phyloP scores from a whole-genome alignment of 53 echinoderm and acorn worm genomes.

The Holothuria leucospilota region DNA sequence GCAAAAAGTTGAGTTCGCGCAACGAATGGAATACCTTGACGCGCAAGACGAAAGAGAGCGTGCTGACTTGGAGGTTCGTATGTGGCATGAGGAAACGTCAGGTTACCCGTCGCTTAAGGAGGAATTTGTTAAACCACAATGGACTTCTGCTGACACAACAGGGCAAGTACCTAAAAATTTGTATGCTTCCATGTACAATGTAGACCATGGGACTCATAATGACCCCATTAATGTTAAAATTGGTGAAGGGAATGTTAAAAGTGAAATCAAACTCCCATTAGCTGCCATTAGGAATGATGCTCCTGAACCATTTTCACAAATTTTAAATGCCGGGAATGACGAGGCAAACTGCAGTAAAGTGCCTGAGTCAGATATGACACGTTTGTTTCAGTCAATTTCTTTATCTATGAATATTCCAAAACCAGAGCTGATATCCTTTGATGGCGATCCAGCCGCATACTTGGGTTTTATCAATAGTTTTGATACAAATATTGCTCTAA shows the following conservation, averaged over 20 bases:
- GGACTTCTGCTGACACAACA: background rate
- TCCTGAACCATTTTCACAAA: background rate
- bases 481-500: conserved; percentile 36
- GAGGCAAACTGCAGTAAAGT: background rate
- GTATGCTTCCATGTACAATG: background rate
- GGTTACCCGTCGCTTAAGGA: background rate
- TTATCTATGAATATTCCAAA: conserved; percentile 26
- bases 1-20: conserved; percentile 26
- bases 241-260: too few species aligned
- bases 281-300: too few species aligned
- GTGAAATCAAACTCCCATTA: too few species aligned
- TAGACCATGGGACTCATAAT: too few species aligned
- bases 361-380: background rate
- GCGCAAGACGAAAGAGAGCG: conserved; percentile 4
- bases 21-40: conserved; percentile 9
- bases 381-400: background rate
- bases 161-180: background rate
- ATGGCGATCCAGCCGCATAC: conserved; percentile 58
- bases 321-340: background rate
- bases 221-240: too few species aligned
- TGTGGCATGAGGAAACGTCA: conserved; percentile 36
- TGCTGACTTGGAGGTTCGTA: conserved; percentile 33
- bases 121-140: background rate
- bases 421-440: conserved; percentile 48
- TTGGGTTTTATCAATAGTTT: conserved; percentile 52